These are phyloP conservation scores for Drosophila birchii DNA, from an alignment of 2,888 invertebrate species.

Conservation along the genomic window DNA sequence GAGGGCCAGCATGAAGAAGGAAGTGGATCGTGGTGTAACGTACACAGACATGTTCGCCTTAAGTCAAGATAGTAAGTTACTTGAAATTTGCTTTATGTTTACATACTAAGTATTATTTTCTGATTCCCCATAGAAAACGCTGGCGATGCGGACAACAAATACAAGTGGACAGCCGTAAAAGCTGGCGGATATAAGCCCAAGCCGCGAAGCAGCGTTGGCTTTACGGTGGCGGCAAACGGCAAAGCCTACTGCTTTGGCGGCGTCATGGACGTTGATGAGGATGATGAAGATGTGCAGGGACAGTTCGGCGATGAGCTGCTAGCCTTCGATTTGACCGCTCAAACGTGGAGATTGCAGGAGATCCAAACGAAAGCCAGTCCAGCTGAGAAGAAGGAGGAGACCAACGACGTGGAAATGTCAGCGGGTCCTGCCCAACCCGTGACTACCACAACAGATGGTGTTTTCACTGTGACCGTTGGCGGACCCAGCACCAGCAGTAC, in stretches of 20 bases:
- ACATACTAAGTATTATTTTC: neutral
- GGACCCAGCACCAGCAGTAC: conserved; percentile 58
- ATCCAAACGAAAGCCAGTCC: conserved; percentile 84
- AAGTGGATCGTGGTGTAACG: conserved; percentile 89
- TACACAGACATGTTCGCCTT: conserved; percentile 90
- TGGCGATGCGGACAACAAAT: conserved; percentile 87
- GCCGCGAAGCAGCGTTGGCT: conserved; percentile 89
- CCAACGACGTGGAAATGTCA: conserved; percentile 75
- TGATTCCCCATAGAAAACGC: conserved; percentile 86
- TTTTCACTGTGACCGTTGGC: conserved; percentile 92
- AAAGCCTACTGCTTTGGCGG: conserved; percentile 94
- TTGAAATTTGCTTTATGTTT: too few species aligned
- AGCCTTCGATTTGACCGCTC: conserved; percentile 89
- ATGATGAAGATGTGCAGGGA: conserved; percentile 92
- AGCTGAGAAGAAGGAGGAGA: conserved; percentile 59
- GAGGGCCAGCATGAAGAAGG: conserved; percentile 90
- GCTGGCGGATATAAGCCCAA: conserved; percentile 88
- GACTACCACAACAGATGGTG: conserved; percentile 88
- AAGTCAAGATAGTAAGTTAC: conserved; percentile 85
- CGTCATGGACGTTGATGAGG: conserved; percentile 92
- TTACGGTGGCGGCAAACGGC: conserved; percentile 87
- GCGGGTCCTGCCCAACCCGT: conserved; percentile 49
- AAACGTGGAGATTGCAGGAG: conserved; percentile 89
- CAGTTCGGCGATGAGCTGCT: conserved; percentile 93
- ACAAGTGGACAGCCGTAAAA: conserved; percentile 90